Evolutionary conservation across 2,888 invertebrate genomes (phyloP).

Genomic region (Aphrophora alni): DNA sequence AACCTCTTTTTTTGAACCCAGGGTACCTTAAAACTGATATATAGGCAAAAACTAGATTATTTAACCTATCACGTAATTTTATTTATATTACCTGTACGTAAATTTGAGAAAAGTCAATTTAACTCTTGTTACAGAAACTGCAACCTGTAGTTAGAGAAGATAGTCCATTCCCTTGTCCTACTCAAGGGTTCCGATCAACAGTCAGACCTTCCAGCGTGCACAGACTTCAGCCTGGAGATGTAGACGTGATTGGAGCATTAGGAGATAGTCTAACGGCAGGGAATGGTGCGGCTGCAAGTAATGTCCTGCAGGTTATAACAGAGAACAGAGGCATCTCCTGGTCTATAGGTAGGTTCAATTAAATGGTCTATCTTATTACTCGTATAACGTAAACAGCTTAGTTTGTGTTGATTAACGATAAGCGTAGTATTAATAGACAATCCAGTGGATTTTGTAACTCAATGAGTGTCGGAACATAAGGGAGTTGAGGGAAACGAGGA

Average conservation of each 20-base stretch:
- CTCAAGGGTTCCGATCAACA: slow-evolving; percentile 53
- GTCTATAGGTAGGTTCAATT: slow-evolving; percentile 58
- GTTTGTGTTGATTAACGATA: too few species aligned
- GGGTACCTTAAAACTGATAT: too few species aligned
- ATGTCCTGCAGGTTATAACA: slow-evolving; percentile 57
- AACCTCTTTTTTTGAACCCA: too few species aligned
- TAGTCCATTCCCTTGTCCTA: slow-evolving; percentile 56
- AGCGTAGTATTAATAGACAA: too few species aligned
- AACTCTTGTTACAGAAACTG: slow-evolving; percentile 49
- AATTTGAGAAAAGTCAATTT: neutral
- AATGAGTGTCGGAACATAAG: too few species aligned
- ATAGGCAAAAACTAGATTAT: too few species aligned
- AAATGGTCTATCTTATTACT: too few species aligned
- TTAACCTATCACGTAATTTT: too few species aligned
- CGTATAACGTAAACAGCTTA: too few species aligned
- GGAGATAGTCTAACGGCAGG: slow-evolving; percentile 69
- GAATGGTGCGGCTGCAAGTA: slow-evolving; percentile 61
- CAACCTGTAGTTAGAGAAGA: slow-evolving; percentile 14
- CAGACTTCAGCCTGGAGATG: slow-evolving; percentile 66
- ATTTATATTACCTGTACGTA: too few species aligned
- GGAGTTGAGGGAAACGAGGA: too few species aligned
- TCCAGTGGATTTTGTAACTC: too few species aligned
- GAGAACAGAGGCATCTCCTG: slow-evolving; percentile 62
- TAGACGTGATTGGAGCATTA: slow-evolving; percentile 65
- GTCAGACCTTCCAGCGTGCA: slow-evolving; percentile 63